Percentiles rank a stretch among this genome's conserved stretches.
Conservation (phyloP, 2,113 vertebrate species). For the Chamaea fasciata region DNA sequence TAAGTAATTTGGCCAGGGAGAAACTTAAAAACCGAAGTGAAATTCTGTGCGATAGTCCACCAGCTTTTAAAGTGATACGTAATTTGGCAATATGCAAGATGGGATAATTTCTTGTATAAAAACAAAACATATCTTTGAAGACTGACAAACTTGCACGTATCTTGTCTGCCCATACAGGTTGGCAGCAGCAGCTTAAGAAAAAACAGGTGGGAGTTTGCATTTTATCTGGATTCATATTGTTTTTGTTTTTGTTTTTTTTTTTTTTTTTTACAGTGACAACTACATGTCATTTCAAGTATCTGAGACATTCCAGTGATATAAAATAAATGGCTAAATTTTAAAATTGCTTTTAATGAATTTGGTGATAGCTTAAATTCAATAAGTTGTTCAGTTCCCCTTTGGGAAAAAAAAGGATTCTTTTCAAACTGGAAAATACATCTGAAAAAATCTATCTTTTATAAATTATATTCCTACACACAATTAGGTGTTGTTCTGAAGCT, state of each 20-base stretch:
- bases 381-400: background rate
- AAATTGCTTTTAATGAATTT: background rate
- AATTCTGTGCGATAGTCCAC: background rate
- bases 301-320: background rate
- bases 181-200: background rate
- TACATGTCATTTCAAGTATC: background rate
- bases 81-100: background rate
- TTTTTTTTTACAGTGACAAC: background rate
- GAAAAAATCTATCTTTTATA: background rate
- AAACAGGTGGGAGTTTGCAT: background rate
- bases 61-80: background rate
- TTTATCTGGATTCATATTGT: background rate
- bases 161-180: background rate
- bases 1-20: background rate
- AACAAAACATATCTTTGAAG: background rate
- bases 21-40: background rate
- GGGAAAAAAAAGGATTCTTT: background rate
- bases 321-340: background rate
- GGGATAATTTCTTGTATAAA: background rate
- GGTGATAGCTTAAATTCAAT: background rate
- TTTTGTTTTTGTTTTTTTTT: background rate
- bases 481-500: background rate
- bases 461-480: background rate
- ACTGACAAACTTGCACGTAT: fast-evolving
- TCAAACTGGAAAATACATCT: background rate